phyloP scores from a whole-genome alignment of 2,113 vertebrate genomes.

The Ailurus styani region DNA sequence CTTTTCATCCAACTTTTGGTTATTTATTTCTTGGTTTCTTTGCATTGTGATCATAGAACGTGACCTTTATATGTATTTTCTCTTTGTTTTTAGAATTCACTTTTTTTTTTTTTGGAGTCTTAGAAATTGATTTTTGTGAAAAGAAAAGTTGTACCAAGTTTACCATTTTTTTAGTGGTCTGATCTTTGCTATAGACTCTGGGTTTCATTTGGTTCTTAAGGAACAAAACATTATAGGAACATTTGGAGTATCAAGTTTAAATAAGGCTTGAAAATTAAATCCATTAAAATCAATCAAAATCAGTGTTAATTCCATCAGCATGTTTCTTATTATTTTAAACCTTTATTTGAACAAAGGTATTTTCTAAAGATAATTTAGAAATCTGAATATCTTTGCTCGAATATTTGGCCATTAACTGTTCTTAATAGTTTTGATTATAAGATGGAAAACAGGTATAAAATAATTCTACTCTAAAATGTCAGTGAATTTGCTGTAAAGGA shows the following conservation, averaged over 20 bases:
- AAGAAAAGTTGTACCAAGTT: background rate
- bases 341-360: background rate
- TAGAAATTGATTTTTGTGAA: background rate
- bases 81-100: background rate
- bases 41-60: background rate
- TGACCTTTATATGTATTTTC: background rate
- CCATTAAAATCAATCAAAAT: background rate
- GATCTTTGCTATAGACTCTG: background rate
- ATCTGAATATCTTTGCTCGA: background rate
- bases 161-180: background rate
- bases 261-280: background rate
- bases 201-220: background rate
- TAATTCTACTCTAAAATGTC: background rate
- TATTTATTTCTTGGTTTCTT: slow-evolving; percentile 5
- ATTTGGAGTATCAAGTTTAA: background rate
- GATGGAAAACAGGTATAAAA: background rate
- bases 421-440: background rate
- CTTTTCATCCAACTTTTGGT: background rate
- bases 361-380: background rate
- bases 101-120: background rate
- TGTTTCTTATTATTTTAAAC: background rate
- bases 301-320: background rate
- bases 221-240: background rate
- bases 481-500: background rate
- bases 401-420: background rate